Base-by-base conservation (phyloP, 2,888 invertebrate genomes). In the Aphrophora alni region DNA sequence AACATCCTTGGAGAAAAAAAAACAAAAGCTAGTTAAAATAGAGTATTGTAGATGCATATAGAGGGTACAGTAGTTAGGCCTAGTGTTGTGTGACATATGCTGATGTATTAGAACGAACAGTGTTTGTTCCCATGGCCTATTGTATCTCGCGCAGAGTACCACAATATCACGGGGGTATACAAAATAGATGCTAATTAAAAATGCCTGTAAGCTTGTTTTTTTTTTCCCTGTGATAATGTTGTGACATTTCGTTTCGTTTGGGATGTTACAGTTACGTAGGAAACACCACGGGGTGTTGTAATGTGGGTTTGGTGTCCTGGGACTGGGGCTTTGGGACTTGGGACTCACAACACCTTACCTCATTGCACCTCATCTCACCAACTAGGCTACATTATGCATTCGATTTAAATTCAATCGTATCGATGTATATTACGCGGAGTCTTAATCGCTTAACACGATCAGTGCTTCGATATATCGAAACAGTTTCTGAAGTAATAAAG, bases 231-330 rank as follows among this genome's bases (percentile, higher is more conserved):
- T 2, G 44, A 44, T 44, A 44, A 44, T 59, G 59, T 59, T 59
- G 59, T 59, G 59, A 59, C 59, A 59, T 59, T 59, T 59, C 59
- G 59, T 59, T 59, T n/a, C n/a, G n/a, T n/a, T n/a, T n/a, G n/a
- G n/a, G n/a, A n/a, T n/a, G n/a, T n/a, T n/a, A n/a, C 14, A 21
- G 59, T 59, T 59, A 59, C 21, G 59, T 21, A 21, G 59, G 59
- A 5, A 59, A 59, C 59, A 59, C 59, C 59, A 59, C 59, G 59
- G 59, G 59, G 59, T 21, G 59, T 44, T 59, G 59, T 59, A 21
- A 44, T 44, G 44, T 44, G 44, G 33, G 33, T 33, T 33, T 10
- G 44, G 12, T n/a, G 44, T 44, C 44, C 44, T 14, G 17, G 21
- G 59, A 21, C 59, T n/a, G 59, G 59, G 59, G 21, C 21, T 21